Base-by-base conservation (phyloP, 2,888 invertebrate species). In the Sussaba pulchella region DNA sequence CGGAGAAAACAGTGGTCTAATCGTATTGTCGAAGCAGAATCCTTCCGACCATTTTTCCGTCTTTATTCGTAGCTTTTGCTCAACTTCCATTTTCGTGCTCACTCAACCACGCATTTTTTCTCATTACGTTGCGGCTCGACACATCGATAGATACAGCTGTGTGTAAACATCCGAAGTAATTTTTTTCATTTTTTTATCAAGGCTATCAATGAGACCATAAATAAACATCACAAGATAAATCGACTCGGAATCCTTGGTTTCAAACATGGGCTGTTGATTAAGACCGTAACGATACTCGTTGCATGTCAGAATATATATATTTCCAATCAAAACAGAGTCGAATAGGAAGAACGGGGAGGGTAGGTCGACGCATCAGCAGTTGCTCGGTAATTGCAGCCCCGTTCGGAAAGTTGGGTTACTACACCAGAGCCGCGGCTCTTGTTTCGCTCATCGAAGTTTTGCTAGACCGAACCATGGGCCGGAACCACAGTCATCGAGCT, bases 1-100 rank as follows among this genome's bases (percentile, higher is more conserved):
- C 10, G 57, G 61, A 81, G 73, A 77, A 81, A 81, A 81, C 77
- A 69, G 63, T 64, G 64, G 39, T 63, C 72, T 81, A 81, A 81
- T 81, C 73, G 81, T 73, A 81, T 81, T 81, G 81, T 81, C 77
- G 81, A 77, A 69, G 71, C 67, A 54, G 39, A 73, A 73, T 69
- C 73, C 73, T 39, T 74, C 66, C 64, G 17, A 59, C 10, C 50
- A 39, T 79, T 75, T 70, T 47, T 39, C 69, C 73, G n/a, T 50
- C 50, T 52, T 43, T 39, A 47, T 69, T 67, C 59, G 26, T 24
- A 10, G 45, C 21, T 39, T 19, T 36, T 26, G 8, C 36, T n/a
- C 12, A n/a, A n/a, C 36, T 26, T n/a, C 24, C 26, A 5, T 63
- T 43, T 12, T 14, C 43, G 17, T 39, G 8, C 10, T 12, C 21